Base-by-base conservation (phyloP, 2,888 invertebrate genomes). In the Torymus auratus region DNA sequence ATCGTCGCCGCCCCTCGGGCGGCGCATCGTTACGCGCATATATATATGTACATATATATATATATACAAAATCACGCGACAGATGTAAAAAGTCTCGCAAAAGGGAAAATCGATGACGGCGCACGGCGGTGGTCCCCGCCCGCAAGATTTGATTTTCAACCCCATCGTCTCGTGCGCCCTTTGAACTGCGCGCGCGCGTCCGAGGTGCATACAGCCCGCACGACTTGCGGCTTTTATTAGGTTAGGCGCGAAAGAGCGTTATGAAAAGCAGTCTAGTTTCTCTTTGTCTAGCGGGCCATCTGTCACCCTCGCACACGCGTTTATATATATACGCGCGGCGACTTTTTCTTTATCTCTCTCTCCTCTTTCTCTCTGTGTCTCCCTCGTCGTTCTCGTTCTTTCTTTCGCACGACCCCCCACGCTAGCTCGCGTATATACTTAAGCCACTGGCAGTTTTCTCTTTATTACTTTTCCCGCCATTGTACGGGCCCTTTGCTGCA, bases 281-380 rank as follows among this genome's bases (percentile, higher is more conserved):
- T 75, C 88, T 89, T 89, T 88, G 88, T 89, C 87, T 86, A 85
- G 82, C 79, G 81, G 76, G 86, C 88, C 89, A 89, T 89, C 89
- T 88, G 89, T 89, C 87, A 86, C 78, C 78, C 82, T 79, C 82
- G 72, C 72, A 72, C 62, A 64, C 53, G 20, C 14, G 53, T 69
- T 17, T 60, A 20, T 20, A 20, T n/a, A n/a, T n/a, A n/a, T n/a
- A n/a, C n/a, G n/a, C 50, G 58, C 15, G 58, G 41, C 71, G 61
- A 72, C 71, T 76, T 79, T 78, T 82, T 79, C 78, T 82, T 72
- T 82, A 78, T 82, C 78, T 82, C 71, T 56, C n/a, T 62, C 65
- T 60, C 41, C 55, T 62, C 56, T 72, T 20, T 67, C 61, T 4
- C 50, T 69, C 56, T 61, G 14, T 61, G 14, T 14, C 60, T 58